Base-by-base conservation (phyloP, 2,888 invertebrate species). In the Aleiodes testaceus region DNA sequence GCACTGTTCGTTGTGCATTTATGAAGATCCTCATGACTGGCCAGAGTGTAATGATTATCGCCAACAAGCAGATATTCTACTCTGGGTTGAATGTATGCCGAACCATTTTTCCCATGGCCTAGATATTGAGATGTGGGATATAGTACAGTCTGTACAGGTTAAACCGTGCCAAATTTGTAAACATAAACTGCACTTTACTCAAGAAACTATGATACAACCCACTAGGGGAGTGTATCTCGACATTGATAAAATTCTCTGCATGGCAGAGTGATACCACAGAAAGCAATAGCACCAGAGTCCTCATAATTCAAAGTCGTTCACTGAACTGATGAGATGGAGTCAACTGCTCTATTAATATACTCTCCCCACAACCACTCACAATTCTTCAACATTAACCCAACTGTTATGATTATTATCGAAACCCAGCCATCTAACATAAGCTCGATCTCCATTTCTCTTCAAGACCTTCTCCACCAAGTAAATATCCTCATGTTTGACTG, bases 331-430 rank as follows among this genome's bases (percentile, higher is more conserved):
- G 36, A 36, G 36, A 3, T 53, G 4, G 1, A 36, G 7, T 16
- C 4, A n/a, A 12, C 1, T n/a, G 2, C 16, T 49, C 49, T 4
- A 26, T 22, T 55, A 11, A 55, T 55, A 26, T 65, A 47, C 11
- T n/a, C 14, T n/a, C 14, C 42, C 47, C 71, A 75, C n/a, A n/a
- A n/a, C 22, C 75, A 73, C 30, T 69, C 69, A 61, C 72, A 70
- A 2, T 52, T 30, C 20, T 12, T 26, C 26, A 26, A 26, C 26
- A 26, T 26, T 26, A 5, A 26, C 5, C 26, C 26, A 26, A 26
- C 26, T 26, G 26, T 26, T 26, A 26, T 72, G 72, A 30, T 22
- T 52, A 3, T 49, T 30, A 47, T 26, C 47, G 11, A 59, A 74
- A 7, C 66, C 67, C 6, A 70, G 11, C 63, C 61, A 74, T 30